Conservation (phyloP, 2,888 invertebrate genomes). For the Steinernema scapterisci region DNA sequence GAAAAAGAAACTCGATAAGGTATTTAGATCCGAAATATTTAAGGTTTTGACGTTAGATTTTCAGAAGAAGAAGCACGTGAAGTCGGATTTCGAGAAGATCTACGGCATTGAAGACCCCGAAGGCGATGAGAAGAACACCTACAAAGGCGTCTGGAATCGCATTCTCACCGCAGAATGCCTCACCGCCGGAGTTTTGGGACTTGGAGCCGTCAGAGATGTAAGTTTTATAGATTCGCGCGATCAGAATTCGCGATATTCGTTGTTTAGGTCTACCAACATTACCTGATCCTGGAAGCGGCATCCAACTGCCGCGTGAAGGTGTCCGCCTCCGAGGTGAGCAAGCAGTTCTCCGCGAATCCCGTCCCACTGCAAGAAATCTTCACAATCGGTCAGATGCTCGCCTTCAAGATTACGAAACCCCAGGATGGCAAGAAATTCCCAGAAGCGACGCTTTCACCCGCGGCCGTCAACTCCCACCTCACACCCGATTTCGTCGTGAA, state of each 20-base stretch:
- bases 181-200: conserved; percentile 52
- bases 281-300: conserved; percentile 44
- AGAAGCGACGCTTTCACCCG: conserved; percentile 41
- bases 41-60: conserved; percentile 14
- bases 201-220: conserved; percentile 55
- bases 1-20: neutral
- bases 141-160: conserved; percentile 43
- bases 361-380: conserved; percentile 58
- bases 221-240: conserved; percentile 19
- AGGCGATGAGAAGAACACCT: conserved; percentile 14
- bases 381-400: conserved; percentile 57
- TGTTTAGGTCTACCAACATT: conserved; percentile 43
- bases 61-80: conserved; percentile 37
- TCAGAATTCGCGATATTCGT: too few relatives aligned
- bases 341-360: conserved; percentile 28
- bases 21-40: conserved; percentile 14
- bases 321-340: conserved; percentile 42
- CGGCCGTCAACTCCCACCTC: conserved; percentile 55
- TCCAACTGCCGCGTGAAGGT: conserved; percentile 44
- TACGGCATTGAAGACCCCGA: conserved; percentile 35
- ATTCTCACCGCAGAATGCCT: conserved; percentile 45
- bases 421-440: conserved; percentile 39
- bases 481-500: conserved; percentile 48
- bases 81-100: conserved; percentile 19
- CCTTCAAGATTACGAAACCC: conserved; percentile 51